Conservation (phyloP, 1,140 invertebrate genomes). For the Bicyclus anynana region DNA sequence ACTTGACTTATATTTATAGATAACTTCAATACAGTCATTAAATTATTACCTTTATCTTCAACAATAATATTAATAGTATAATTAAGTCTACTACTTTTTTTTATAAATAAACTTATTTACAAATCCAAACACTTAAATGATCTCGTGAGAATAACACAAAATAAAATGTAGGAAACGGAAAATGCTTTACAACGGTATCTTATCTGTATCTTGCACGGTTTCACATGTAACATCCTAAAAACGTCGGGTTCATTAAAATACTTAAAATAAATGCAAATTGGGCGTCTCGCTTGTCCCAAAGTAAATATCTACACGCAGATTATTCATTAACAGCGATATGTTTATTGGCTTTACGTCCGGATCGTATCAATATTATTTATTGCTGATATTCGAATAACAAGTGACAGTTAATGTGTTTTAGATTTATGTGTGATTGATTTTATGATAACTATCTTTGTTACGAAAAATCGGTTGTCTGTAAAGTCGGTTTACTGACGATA, state of each 20-base stretch:
- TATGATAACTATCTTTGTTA: no score
- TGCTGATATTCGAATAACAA: neutral
- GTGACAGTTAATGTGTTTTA: neutral
- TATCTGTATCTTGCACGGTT: conserved; percentile 17
- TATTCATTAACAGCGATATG: neutral
- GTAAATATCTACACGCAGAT: neutral
- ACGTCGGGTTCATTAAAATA: neutral
- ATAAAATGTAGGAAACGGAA: conserved; percentile 9
- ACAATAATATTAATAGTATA: no score
- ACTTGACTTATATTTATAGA: no score
- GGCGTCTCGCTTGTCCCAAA: neutral
- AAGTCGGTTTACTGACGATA: no score
- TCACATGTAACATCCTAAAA: conserved; percentile 6
- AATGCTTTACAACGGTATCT: conserved; percentile 13
- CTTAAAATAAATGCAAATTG: neutral
- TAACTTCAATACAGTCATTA: no score
- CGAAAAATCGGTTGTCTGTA: no score
- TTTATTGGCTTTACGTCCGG: neutral
- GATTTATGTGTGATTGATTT: no score
- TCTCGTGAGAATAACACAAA: neutral
- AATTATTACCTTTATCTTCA: no score
- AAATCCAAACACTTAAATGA: neutral
- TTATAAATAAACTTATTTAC: neutral
- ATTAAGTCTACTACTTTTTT: no score
- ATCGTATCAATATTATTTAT: neutral